These are phyloP conservation scores for Sylvietta virens DNA, from an alignment of 2,113 vertebrate species.

Conservation along the genomic window DNA sequence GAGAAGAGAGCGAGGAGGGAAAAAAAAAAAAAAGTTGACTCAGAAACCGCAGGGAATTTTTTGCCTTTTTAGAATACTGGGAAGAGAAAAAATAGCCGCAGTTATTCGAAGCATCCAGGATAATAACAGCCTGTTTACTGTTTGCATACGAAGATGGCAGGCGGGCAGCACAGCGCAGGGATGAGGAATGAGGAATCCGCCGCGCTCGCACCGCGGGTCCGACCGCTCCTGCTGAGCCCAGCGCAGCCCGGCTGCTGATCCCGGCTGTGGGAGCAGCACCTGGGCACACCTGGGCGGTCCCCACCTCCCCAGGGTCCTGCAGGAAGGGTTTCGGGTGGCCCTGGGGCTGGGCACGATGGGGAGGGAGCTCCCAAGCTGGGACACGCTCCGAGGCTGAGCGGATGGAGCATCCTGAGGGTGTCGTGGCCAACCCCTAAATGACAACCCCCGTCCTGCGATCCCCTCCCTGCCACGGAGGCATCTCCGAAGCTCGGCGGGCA, in stretches of 20 bases:
- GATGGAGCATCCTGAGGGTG: neutral
- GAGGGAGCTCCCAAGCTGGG: neutral
- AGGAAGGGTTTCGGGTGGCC: neutral
- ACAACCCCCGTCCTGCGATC: fast-evolving
- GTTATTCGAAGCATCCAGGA: constrained; percentile 72
- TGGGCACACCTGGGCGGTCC: fast-evolving
- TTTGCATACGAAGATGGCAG: constrained; percentile 64
- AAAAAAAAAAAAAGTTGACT: constrained; percentile 53
- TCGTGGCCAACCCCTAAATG: neutral
- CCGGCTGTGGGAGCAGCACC: neutral
- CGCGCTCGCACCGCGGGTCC: neutral
- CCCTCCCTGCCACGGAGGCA: neutral
- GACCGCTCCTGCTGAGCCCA: neutral
- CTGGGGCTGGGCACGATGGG: neutral
- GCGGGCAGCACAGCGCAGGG: constrained; percentile 51
- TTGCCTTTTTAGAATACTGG: constrained; percentile 74
- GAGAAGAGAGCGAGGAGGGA: constrained; percentile 30
- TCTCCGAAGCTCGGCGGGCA: fast-evolving
- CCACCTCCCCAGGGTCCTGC: fast-evolving
- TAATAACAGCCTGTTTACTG: constrained; percentile 71
- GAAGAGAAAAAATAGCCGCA: constrained; percentile 70
- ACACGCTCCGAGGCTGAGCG: fast-evolving
- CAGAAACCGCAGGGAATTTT: constrained; percentile 69
- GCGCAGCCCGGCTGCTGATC: neutral
- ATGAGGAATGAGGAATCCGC: constrained; percentile 40